A percentile compares a stretch with the other conserved stretches of the same genome.
Evolutionary conservation across 2,797 vertebrate genomes (phyloP).

Genomic region (Cirrhinus molitorella): DNA sequence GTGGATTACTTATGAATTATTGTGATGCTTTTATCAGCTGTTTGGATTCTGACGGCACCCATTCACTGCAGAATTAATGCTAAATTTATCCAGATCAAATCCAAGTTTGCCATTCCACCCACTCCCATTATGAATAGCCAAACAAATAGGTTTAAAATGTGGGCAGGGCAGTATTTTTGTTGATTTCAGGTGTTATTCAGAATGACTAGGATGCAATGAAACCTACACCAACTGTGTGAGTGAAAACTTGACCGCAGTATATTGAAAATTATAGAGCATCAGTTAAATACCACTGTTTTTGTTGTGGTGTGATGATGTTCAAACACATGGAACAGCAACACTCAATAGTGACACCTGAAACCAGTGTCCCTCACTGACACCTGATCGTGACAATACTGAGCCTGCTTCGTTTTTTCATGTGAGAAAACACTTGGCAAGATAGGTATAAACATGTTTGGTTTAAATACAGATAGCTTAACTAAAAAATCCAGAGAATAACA

Average conservation of each 20-base stretch:
- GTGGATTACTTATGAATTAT: too few species aligned
- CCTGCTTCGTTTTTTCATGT: conserved; percentile 42
- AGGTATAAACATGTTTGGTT: background rate
- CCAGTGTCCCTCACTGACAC: conserved; percentile 56
- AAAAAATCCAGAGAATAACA: too few species aligned
- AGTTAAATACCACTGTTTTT: conserved; percentile 3
- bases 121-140: background rate
- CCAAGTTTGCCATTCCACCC: background rate
- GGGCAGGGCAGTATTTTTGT: background rate
- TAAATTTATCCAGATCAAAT: background rate
- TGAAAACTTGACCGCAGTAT: background rate
- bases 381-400: conserved; percentile 48
- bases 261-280: background rate
- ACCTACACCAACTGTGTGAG: background rate
- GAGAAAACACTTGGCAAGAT: background rate
- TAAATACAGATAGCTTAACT: background rate
- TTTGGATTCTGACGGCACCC: background rate
- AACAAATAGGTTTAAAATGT: background rate
- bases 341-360: conserved; percentile 63
- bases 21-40: too few species aligned
- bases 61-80: background rate
- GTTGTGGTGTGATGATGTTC: conserved; percentile 1
- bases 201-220: background rate
- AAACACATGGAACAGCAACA: conserved; percentile 50
- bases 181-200: background rate